Base-by-base conservation (phyloP, 1,140 invertebrate genomes). In the Ceratina calcarata region DNA sequence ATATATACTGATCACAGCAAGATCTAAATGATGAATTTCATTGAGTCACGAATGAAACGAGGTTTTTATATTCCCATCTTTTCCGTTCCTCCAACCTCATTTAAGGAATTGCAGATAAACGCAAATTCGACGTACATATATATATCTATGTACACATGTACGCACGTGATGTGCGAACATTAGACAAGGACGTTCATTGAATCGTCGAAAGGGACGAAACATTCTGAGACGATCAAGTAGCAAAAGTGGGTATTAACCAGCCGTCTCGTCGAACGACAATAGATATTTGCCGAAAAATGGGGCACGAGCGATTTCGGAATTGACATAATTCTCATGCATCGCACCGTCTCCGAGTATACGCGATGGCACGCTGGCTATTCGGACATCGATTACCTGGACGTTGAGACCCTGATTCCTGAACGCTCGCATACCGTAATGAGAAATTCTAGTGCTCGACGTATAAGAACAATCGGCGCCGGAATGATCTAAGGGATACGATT, bases 31-130 rank as follows among this genome's bases (percentile, higher is more conserved):
- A 20, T n/a, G 74, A 58, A 87, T 85, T 83, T 83, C 53, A 60
- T 78, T 78, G 74, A 87, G 82, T 77, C 74, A 81, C 66, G 62
- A 82, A 85, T 87, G 73, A 87, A 80, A 74, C 73, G 8, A 78
- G 76, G 53, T 82, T 82, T 79, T 76, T 86, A 27, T 57, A 27
- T 76, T 58, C 69, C 62, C 55, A 69, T 51, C 45, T 84, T 68
- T 72, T 4, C 4, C 27, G 2, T 32, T 68, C 49, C 70, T 61
- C 62, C 51, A 55, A n/a, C 20, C 57, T 57, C 37, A 32, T 24
- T 81, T 20, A 16, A 37, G 51, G 22, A 62, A 60, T 32, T 32
- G 27, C 27, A 32, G 27, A 32, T 32, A 32, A 32, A 32, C 27
- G 27, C 27, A 4, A 32, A 4, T 32, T 32, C 27, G 27, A 32